Conservation (phyloP, 1,140 invertebrate species). For the Drosophila santomea region DNA sequence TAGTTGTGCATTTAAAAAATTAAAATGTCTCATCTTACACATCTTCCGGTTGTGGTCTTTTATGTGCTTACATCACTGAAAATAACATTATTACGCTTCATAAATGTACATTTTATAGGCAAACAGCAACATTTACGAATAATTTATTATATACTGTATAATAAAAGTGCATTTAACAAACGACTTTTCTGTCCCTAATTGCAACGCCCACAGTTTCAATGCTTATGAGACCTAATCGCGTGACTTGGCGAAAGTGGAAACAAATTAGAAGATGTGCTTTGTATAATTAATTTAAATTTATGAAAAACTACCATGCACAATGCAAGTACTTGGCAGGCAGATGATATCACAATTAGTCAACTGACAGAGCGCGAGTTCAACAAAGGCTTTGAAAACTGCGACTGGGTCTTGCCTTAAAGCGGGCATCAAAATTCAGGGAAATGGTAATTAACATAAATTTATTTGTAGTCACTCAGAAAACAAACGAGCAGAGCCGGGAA, state of each 20-base stretch:
- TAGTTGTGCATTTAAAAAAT: not conserved
- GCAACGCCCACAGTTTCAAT: slow-evolving; percentile 51
- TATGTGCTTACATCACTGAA: slow-evolving; percentile 19
- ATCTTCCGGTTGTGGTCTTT: slow-evolving; percentile 18
- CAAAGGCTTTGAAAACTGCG: slow-evolving; percentile 32
- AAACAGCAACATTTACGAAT: slow-evolving; percentile 10
- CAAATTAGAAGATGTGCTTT: slow-evolving; percentile 27
- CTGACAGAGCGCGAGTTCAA: slow-evolving; percentile 28
- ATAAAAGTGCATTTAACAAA: slow-evolving; percentile 49
- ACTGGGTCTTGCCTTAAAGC: slow-evolving; percentile 22
- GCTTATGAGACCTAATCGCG: slow-evolving; percentile 21
- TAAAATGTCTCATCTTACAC: slow-evolving; percentile 17
- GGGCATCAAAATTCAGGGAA: slow-evolving; percentile 38
- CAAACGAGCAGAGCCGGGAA: slow-evolving; percentile 2
- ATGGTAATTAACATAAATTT: slow-evolving; percentile 60
- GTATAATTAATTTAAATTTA: slow-evolving; percentile 76
- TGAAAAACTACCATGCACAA: slow-evolving; percentile 36
- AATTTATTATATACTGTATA: slow-evolving; percentile 25
- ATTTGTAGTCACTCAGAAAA: slow-evolving; percentile 3
- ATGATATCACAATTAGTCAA: slow-evolving; percentile 74
- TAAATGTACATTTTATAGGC: slow-evolving; percentile 6
- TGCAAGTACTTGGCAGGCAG: slow-evolving; percentile 20
- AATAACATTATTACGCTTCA: slow-evolving; percentile 18
- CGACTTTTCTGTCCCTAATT: not conserved
- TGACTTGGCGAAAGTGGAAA: slow-evolving; percentile 30